Percentiles rank a stretch among this genome's conserved stretches.
phyloP scores from a whole-genome alignment of 2,888 invertebrate genomes.

The Ophion ventricosus region DNA sequence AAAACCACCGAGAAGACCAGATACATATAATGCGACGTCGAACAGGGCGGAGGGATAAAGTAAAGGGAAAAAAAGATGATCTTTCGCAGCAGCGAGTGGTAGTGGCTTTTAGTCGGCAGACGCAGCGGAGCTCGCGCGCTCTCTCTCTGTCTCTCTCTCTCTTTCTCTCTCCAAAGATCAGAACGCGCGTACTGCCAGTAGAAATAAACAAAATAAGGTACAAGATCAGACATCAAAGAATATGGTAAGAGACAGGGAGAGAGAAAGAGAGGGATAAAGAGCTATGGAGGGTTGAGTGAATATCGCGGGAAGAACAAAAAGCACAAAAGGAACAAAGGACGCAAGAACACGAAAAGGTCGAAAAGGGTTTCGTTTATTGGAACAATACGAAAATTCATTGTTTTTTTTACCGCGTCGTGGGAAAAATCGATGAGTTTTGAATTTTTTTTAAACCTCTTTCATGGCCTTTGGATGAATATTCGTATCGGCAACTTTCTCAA shows the following conservation, averaged over 20 bases:
- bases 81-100: slow-evolving; percentile 11
- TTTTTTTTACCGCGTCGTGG: slow-evolving; percentile 76
- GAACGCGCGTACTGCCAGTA: slow-evolving; percentile 37
- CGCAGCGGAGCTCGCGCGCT: slow-evolving; percentile 31
- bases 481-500: not conserved
- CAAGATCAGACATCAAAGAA: slow-evolving; percentile 33
- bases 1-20: slow-evolving; percentile 75
- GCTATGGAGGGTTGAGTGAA: slow-evolving; percentile 71
- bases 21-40: slow-evolving; percentile 67
- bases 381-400: slow-evolving; percentile 82
- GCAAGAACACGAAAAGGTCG: slow-evolving; percentile 46
- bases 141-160: too few species aligned
- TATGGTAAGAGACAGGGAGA: slow-evolving; percentile 46
- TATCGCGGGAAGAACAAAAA: slow-evolving; percentile 62
- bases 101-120: slow-evolving; percentile 37
- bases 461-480: not conserved
- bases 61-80: slow-evolving; percentile 50
- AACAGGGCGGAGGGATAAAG: slow-evolving; percentile 58
- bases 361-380: slow-evolving; percentile 79
- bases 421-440: slow-evolving; percentile 71
- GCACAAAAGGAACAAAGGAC: slow-evolving; percentile 51
- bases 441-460: slow-evolving; percentile 72
- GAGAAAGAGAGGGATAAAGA: slow-evolving; percentile 59
- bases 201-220: slow-evolving; percentile 36
- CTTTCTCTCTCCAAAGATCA: slow-evolving; percentile 9